Conservation (phyloP, 2,797 vertebrate genomes). For the Sebastes miniatus region DNA sequence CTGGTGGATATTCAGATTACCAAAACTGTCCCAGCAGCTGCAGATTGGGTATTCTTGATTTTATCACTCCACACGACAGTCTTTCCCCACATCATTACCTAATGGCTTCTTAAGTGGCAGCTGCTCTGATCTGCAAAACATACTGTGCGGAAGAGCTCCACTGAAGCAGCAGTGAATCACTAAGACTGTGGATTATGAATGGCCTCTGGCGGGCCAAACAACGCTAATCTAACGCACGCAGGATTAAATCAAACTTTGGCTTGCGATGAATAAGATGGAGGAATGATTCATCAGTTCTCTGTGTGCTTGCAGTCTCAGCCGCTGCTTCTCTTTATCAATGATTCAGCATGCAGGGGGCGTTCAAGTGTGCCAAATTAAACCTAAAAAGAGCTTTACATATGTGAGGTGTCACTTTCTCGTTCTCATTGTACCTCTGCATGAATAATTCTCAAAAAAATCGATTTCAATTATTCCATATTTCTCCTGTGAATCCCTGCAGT, state of each 20-base stretch:
- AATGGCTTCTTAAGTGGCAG: conserved; percentile 56
- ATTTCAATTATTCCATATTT: background rate
- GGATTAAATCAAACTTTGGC: conserved; percentile 38
- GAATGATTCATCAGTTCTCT: conserved; percentile 29
- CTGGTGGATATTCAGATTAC: conserved; percentile 11
- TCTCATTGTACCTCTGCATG: background rate
- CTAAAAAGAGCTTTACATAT: background rate
- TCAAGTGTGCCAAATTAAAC: background rate
- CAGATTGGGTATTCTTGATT: conserved; percentile 18
- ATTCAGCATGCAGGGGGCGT: background rate
- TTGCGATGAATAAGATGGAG: conserved; percentile 21
- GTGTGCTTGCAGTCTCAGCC: background rate
- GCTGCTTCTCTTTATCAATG: background rate
- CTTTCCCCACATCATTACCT: conserved; percentile 38
- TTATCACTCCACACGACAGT: conserved; percentile 16
- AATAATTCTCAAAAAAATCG: background rate
- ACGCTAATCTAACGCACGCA: conserved; percentile 13
- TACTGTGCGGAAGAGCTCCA: conserved; percentile 27
- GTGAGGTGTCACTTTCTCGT: background rate
- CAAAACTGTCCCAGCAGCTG: conserved; percentile 6
- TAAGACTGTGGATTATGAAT: conserved; percentile 26
- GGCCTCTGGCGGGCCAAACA: conserved; percentile 21
- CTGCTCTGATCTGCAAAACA: conserved; percentile 46
- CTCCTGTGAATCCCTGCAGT: background rate
- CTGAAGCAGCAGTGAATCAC: conserved; percentile 40